These are phyloP conservation scores for Meliscaeva auricollis DNA, from an alignment of 2,888 invertebrate species.

Conservation along the genomic window DNA sequence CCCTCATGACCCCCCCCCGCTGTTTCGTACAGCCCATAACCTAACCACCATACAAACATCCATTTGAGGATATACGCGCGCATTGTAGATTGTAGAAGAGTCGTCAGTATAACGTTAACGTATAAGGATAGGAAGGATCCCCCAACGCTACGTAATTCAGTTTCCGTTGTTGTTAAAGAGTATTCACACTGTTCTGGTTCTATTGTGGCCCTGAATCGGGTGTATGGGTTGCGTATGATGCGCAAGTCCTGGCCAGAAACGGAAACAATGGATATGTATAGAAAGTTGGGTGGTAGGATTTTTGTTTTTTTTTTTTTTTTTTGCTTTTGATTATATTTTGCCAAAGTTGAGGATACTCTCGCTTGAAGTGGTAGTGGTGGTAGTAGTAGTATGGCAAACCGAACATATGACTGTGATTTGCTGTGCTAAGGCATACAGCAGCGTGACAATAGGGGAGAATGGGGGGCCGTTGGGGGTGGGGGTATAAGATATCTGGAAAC, in stretches of 20 bases:
- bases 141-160: slow-evolving; percentile 58
- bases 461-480: neutral
- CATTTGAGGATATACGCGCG: slow-evolving; percentile 34
- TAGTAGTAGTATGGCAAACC: slow-evolving; percentile 37
- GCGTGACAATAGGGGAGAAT: slow-evolving; percentile 6
- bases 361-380: slow-evolving; percentile 58
- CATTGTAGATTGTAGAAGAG: slow-evolving; percentile 29
- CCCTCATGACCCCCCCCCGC: too few species aligned
- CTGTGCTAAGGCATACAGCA: slow-evolving; percentile 12
- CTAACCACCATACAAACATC: slow-evolving; percentile 30
- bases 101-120: neutral
- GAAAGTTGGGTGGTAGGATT: neutral
- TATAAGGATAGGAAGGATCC: slow-evolving; percentile 32
- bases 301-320: neutral
- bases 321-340: slow-evolving; percentile 16
- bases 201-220: slow-evolving; percentile 68
- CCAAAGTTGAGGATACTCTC: slow-evolving; percentile 40
- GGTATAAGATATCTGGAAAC: slow-evolving; percentile 46
- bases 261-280: slow-evolving; percentile 50
- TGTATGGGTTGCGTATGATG: slow-evolving; percentile 69
- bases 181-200: slow-evolving; percentile 71
- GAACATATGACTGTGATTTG: slow-evolving; percentile 75
- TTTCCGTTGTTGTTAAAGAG: slow-evolving; percentile 70
- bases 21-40: neutral
- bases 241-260: slow-evolving; percentile 68